These are phyloP conservation scores for Chaunax sp. DNA, from an alignment of 2,797 vertebrate genomes.

Conservation along the genomic window DNA sequence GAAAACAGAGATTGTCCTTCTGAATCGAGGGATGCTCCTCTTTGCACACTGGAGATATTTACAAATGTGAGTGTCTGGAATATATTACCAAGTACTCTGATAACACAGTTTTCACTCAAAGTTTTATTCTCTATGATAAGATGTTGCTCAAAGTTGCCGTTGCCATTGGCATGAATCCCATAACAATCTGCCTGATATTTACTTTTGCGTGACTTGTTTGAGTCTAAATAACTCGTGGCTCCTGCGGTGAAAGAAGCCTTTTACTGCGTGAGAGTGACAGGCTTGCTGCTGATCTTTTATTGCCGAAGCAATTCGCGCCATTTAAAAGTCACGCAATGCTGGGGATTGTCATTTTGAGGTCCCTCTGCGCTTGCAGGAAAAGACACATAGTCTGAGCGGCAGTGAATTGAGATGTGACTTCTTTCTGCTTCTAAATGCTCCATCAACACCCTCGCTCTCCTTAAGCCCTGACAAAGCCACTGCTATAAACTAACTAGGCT, in stretches of 20 bases:
- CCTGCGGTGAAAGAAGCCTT: constrained; percentile 18
- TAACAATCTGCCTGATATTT: constrained; percentile 9
- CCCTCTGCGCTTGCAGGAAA: constrained; percentile 57
- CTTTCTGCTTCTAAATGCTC: constrained; percentile 71
- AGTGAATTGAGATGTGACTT: constrained; percentile 74
- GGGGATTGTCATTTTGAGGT: constrained; percentile 65
- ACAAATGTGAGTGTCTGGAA: constrained; percentile 1
- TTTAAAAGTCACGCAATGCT: constrained; percentile 63
- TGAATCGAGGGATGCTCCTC: constrained; percentile 18
- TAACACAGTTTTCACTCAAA: constrained; percentile 7
- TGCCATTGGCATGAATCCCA: neutral
- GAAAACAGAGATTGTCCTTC: constrained; percentile 41
- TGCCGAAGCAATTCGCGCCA: constrained; percentile 52
- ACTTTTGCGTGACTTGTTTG: constrained; percentile 34
- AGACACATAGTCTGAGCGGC: constrained; percentile 53
- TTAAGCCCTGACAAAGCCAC: constrained; percentile 59
- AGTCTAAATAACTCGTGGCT: constrained; percentile 34
- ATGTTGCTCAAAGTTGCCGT: constrained; percentile 16
- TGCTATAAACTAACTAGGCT: constrained; percentile 68
- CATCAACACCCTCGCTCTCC: constrained; percentile 71
- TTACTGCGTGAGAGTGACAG: constrained; percentile 34
- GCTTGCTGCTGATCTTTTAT: constrained; percentile 56
- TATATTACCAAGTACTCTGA: constrained; percentile 9
- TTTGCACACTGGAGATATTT: constrained; percentile 8
- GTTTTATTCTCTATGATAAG: neutral